A percentile compares a stretch with the other conserved stretches of the same genome.
These are phyloP conservation scores for Bathynomus jamesi DNA, from an alignment of 1,140 invertebrate genomes.

Conservation along the genomic window DNA sequence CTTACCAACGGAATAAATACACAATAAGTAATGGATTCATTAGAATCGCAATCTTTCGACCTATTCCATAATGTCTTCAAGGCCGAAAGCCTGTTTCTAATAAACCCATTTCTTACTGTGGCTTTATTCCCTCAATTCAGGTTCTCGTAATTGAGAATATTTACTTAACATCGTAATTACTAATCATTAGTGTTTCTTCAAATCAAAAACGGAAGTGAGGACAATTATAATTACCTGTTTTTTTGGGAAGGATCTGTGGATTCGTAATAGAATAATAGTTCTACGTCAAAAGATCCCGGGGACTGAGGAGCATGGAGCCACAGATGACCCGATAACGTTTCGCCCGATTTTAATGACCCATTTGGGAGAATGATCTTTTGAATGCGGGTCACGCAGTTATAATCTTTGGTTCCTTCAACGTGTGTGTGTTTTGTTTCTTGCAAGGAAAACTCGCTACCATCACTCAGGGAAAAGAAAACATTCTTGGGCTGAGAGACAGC, in stretches of 20 bases:
- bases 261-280: neutral
- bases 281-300: neutral
- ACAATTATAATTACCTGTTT: too few relatives aligned
- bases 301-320: neutral
- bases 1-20: too few relatives aligned
- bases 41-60: too few relatives aligned
- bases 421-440: neutral
- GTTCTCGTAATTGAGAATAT: too few relatives aligned
- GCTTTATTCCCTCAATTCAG: too few relatives aligned
- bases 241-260: neutral
- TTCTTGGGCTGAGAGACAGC: constrained; percentile 26
- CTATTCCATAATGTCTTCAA: too few relatives aligned
- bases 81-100: too few relatives aligned
- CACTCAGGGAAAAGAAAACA: constrained; percentile 12
- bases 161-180: too few relatives aligned
- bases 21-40: too few relatives aligned
- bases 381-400: neutral
- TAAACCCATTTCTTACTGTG: too few relatives aligned
- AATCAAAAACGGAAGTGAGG: too few relatives aligned
- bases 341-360: neutral
- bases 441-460: neutral
- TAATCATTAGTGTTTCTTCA: too few relatives aligned
- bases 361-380: neutral
- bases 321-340: neutral
- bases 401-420: neutral